phyloP scores from a whole-genome alignment of 2,113 vertebrate species.

The Ageneiosus marmoratus region DNA sequence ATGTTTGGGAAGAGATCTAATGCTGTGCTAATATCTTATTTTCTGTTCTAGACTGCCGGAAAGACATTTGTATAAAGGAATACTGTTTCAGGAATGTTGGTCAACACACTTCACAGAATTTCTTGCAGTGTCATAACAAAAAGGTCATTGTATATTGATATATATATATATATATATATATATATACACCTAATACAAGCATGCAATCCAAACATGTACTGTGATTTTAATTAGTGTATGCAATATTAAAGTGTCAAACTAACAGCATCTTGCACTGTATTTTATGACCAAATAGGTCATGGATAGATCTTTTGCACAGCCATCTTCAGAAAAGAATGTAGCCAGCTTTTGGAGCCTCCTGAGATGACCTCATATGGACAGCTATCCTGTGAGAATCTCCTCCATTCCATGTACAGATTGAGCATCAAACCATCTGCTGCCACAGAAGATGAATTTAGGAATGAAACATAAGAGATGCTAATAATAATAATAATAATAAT shows the following conservation, averaged over 20 bases:
- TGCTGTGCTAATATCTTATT: slow-evolving; percentile 6
- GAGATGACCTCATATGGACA: slow-evolving; percentile 45
- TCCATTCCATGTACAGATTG: slow-evolving; percentile 14
- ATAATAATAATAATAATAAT: neutral
- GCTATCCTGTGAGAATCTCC: slow-evolving; percentile 25
- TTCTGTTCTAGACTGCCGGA: neutral
- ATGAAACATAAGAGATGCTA: neutral
- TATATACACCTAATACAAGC: neutral
- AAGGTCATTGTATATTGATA: neutral
- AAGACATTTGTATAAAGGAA: neutral
- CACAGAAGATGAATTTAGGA: slow-evolving; percentile 1
- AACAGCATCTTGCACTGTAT: neutral
- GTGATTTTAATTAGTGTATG: too few relatives aligned
- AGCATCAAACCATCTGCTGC: slow-evolving; percentile 48
- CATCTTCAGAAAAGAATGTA: slow-evolving; percentile 27
- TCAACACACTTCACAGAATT: neutral
- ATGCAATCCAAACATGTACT: neutral
- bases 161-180: too few relatives aligned
- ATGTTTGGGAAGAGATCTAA: slow-evolving; percentile 20
- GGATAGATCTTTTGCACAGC: neutral
- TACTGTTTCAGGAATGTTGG: neutral
- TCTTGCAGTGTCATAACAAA: neutral
- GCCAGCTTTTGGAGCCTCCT: slow-evolving; percentile 8
- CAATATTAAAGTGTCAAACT: neutral
- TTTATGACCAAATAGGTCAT: neutral